A percentile compares a stretch with the other conserved stretches of the same genome.
Conservation (phyloP, 2,797 vertebrate genomes). For the Gymnoscopelus microlampas region DNA sequence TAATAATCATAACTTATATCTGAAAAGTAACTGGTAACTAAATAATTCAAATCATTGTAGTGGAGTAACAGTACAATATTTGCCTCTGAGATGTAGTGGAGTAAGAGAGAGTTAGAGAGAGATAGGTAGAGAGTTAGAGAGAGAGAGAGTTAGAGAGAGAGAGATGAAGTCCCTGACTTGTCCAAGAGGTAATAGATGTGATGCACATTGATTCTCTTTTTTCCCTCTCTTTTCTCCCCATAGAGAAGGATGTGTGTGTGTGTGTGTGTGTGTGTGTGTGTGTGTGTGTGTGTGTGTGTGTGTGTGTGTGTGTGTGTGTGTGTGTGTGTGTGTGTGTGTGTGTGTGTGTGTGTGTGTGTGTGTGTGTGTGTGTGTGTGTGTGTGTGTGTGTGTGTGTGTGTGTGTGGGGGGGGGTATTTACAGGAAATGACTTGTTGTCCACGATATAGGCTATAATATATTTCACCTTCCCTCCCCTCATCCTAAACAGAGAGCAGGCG, state of each 20-base stretch:
- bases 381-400: conserved; percentile 36
- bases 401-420: conserved; percentile 54
- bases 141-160: not conserved
- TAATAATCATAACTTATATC: no score
- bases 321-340: conserved; percentile 37
- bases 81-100: no score
- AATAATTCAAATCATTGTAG: no score
- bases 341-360: conserved; percentile 28
- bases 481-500: conserved; percentile 35
- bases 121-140: not conserved
- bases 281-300: conserved; percentile 37
- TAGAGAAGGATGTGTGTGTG: conserved; percentile 42
- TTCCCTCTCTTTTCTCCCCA: not conserved
- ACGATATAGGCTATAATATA: conserved; percentile 39
- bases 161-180: not conserved
- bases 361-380: conserved; percentile 39
- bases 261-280: conserved; percentile 36
- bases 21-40: no score
- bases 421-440: conserved; percentile 55
- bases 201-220: conserved; percentile 70
- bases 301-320: no score
- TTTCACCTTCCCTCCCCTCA: conserved; percentile 30
- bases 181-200: conserved; percentile 62
- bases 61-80: no score
- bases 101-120: not conserved